These are phyloP conservation scores for Cybosia mesomella DNA, from an alignment of 2,888 invertebrate species.

Conservation along the genomic window DNA sequence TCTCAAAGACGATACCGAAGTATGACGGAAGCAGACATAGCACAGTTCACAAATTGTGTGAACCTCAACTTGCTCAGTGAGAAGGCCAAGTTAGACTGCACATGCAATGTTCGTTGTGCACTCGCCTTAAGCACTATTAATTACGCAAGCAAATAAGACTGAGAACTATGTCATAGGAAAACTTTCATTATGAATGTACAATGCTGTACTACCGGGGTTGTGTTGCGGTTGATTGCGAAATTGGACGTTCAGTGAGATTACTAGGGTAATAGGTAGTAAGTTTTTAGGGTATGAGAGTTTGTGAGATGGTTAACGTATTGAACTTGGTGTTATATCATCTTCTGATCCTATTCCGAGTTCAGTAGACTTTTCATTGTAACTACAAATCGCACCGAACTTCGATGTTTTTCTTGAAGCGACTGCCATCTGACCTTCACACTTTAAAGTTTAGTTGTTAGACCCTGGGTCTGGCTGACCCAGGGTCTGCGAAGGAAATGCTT, in stretches of 20 bases:
- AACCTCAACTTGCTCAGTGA: conserved; percentile 13
- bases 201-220: conserved; percentile 40
- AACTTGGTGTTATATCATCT: too few species aligned
- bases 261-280: too few species aligned
- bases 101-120: conserved; percentile 16
- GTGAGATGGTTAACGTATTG: too few species aligned
- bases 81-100: conserved; percentile 11
- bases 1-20: not conserved
- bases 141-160: conserved; percentile 52
- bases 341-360: too few species aligned
- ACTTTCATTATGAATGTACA: conserved; percentile 58
- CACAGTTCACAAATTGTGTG: not conserved
- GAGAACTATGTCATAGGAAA: conserved; percentile 48
- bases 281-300: too few species aligned
- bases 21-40: not conserved
- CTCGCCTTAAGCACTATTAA: conserved; percentile 39
- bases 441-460: too few species aligned
- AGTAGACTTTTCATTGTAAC: too few species aligned
- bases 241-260: conserved; percentile 11
- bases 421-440: too few species aligned
- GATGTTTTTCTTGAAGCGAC: too few species aligned
- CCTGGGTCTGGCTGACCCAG: too few species aligned
- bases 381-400: too few species aligned
- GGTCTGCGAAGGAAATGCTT: too few species aligned
- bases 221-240: conserved; percentile 19